phyloP scores from a whole-genome alignment of 2,797 vertebrate species.

The Zenarchopterus dispar region DNA sequence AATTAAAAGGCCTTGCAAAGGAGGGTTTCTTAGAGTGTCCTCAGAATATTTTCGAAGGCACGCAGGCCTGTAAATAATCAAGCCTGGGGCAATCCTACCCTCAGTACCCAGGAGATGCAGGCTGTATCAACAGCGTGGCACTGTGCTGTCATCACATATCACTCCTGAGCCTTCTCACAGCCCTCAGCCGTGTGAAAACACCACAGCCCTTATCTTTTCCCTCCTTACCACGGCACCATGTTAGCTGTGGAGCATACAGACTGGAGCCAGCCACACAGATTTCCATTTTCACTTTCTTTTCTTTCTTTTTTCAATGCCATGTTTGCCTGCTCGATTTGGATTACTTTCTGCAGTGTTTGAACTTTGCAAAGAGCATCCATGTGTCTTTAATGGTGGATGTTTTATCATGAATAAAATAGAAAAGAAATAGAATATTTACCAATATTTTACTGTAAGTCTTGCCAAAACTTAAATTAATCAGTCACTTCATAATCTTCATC shows the following conservation, averaged over 20 bases:
- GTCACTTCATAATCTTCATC: too few species aligned
- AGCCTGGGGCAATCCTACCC: conserved; percentile 77
- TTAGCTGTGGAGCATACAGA: conserved; percentile 62
- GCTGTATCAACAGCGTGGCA: conserved; percentile 84
- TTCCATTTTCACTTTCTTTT: conserved; percentile 20
- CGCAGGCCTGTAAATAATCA: conserved; percentile 82
- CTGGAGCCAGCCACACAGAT: conserved; percentile 42
- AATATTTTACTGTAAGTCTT: conserved; percentile 10
- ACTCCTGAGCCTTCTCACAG: conserved; percentile 78
- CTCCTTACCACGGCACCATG: conserved; percentile 57
- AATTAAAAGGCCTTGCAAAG: conserved; percentile 79
- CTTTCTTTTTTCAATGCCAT: conserved; percentile 7
- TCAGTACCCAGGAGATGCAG: conserved; percentile 78
- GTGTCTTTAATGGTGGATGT: conserved; percentile 20
- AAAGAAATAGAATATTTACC: neutral
- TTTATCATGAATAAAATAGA: conserved; percentile 11
- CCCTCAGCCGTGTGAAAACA: conserved; percentile 75
- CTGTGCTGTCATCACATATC: conserved; percentile 84
- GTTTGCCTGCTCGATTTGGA: conserved; percentile 40
- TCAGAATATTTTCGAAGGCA: conserved; percentile 69
- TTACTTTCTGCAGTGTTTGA: conserved; percentile 20
- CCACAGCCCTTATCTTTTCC: conserved; percentile 69
- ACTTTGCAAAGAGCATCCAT: conserved; percentile 21
- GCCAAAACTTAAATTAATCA: neutral
- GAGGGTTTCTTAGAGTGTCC: conserved; percentile 73